Percentiles rank a stretch among this genome's conserved stretches.
Conservation (phyloP, 23 tunicate genomes). For the Diplosoma virens region DNA sequence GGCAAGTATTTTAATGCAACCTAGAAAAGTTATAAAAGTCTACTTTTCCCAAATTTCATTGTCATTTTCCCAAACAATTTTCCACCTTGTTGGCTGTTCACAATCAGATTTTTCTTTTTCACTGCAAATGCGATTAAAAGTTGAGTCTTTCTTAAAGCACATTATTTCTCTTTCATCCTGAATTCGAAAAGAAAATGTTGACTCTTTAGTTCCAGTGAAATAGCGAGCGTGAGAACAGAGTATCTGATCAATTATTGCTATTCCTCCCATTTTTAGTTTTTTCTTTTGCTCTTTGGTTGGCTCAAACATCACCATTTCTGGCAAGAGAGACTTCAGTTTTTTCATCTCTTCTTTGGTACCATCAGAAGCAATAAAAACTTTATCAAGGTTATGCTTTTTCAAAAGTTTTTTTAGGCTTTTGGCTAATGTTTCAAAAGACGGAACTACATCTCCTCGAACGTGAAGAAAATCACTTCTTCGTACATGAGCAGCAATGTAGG, state of each 20-base stretch:
- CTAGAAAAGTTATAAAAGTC: too few relatives aligned
- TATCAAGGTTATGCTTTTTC: conserved; percentile 61
- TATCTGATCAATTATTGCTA: conserved; percentile 95
- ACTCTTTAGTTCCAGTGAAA: conserved; percentile 91
- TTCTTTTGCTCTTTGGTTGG: conserved; percentile 65
- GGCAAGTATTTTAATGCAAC: too few relatives aligned
- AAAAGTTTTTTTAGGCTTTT: conserved; percentile 42
- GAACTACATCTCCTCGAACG: conserved; percentile 74
- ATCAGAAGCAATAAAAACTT: conserved; percentile 95
- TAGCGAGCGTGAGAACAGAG: conserved; percentile 91
- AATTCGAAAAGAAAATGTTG: conserved; percentile 93
- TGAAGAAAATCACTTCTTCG: conserved; percentile 89
- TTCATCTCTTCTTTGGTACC: conserved; percentile 88
- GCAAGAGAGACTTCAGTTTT: conserved; percentile 58
- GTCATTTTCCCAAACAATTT: conserved; percentile 93
- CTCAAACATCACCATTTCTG: conserved; percentile 72
- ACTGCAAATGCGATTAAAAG: conserved; percentile 84
- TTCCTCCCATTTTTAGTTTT: conserved; percentile 86
- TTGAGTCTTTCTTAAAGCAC: conserved; percentile 77
- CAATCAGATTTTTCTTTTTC: conserved; percentile 68
- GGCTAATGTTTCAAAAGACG: conserved; percentile 67
- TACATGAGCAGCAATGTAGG: conserved; percentile 93
- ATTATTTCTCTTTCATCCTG: conserved; percentile 95
- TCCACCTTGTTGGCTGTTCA: conserved; percentile 93
- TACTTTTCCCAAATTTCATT: conserved; percentile 69